phyloP scores from a whole-genome alignment of 2,113 vertebrate species.

The Myanophis thanlyinensis region DNA sequence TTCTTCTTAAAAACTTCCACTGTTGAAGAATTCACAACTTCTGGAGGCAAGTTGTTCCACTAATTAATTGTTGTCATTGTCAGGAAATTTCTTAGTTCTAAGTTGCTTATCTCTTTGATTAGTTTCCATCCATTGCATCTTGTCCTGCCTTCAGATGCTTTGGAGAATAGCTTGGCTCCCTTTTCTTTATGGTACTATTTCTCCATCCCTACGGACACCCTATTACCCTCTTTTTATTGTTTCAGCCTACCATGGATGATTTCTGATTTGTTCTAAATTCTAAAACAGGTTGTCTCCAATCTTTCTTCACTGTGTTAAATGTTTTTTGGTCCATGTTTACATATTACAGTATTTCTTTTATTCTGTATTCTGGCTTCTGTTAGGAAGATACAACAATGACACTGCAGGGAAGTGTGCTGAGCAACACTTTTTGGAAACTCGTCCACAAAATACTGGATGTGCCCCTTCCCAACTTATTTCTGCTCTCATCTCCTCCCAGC shows the following conservation, averaged over 20 bases:
- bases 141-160: too few relatives aligned
- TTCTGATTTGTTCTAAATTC: background rate
- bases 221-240: background rate
- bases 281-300: background rate
- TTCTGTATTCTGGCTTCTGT: background rate
- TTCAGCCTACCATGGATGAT: background rate
- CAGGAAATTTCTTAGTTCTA: too few relatives aligned
- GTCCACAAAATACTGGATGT: background rate
- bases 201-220: background rate
- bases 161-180: too few relatives aligned
- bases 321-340: background rate
- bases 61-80: too few relatives aligned
- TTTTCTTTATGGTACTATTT: background rate
- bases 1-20: too few relatives aligned
- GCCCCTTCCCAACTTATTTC: background rate
- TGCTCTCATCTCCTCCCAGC: background rate
- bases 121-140: too few relatives aligned
- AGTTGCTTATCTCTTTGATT: too few relatives aligned
- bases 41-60: too few relatives aligned
- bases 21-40: too few relatives aligned
- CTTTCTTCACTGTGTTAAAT: background rate
- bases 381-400: background rate
- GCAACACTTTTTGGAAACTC: background rate
- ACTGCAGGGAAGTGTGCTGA: background rate
- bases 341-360: background rate